A percentile compares a stretch with the other conserved stretches of the same genome.
Evolutionary conservation across 2,797 vertebrate genomes (phyloP).

Genomic region (Fringilla coelebs): DNA sequence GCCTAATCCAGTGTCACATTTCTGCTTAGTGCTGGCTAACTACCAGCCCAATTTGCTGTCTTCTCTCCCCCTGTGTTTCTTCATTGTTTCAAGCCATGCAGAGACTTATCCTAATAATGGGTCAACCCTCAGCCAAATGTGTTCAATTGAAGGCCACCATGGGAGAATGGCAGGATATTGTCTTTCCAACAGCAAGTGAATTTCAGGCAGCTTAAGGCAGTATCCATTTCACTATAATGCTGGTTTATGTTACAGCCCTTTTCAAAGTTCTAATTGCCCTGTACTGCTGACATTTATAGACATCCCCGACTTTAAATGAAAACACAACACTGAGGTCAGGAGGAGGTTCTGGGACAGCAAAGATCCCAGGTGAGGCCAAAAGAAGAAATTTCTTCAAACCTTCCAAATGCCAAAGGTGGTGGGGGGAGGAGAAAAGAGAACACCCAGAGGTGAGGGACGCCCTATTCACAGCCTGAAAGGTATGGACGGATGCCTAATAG

Average conservation of each 20-base stretch:
- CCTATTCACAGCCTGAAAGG: constrained; percentile 47
- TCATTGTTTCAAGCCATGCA: constrained; percentile 78
- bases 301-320: constrained; percentile 82
- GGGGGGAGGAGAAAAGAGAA: constrained; percentile 30
- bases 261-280: constrained; percentile 85
- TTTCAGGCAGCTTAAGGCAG: constrained; percentile 79
- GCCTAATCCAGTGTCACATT: constrained; percentile 77
- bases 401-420: constrained; percentile 71
- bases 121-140: constrained; percentile 79
- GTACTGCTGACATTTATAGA: constrained; percentile 84
- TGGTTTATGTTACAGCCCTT: constrained; percentile 85
- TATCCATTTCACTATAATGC: constrained; percentile 85
- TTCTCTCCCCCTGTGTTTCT: constrained; percentile 71
- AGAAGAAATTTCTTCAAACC: constrained; percentile 79
- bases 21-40: constrained; percentile 70
- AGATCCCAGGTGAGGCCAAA: constrained; percentile 79
- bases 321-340: constrained; percentile 83
- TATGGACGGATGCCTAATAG: constrained; percentile 58
- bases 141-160: constrained; percentile 82
- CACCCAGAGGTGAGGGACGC: constrained; percentile 43
- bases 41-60: constrained; percentile 76
- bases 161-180: constrained; percentile 84
- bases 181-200: constrained; percentile 85
- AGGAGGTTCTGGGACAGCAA: constrained; percentile 77
- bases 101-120: constrained; percentile 80